Evolutionary conservation across 2,888 invertebrate genomes (phyloP).

Genomic region (Baccha elongata): DNA sequence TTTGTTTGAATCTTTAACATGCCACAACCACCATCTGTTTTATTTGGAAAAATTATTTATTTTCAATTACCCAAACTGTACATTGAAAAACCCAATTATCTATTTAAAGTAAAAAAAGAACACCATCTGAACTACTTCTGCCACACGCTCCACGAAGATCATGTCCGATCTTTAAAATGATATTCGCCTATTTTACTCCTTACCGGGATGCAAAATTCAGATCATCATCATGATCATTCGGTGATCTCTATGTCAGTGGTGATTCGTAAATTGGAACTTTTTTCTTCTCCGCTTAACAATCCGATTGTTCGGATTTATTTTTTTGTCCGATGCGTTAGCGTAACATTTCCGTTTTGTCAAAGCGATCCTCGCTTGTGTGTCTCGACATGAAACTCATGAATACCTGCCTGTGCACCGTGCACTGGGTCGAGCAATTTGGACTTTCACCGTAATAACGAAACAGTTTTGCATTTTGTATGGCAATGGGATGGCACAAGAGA

Average conservation of each 20-base stretch:
- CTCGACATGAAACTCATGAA: conserved; percentile 61
- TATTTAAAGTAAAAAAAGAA: no score
- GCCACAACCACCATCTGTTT: neutral
- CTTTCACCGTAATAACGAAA: conserved; percentile 71
- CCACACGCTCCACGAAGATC: conserved; percentile 25
- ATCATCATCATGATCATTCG: conserved; percentile 59
- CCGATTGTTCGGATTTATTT: conserved; percentile 34
- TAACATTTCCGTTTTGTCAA: conserved; percentile 66
- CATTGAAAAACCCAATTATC: conserved; percentile 34
- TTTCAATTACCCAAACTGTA: neutral
- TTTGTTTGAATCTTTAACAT: no score
- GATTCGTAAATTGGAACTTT: conserved; percentile 68
- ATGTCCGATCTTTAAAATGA: conserved; percentile 21
- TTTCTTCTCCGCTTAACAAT: conserved; percentile 38
- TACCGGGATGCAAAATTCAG: conserved; percentile 12
- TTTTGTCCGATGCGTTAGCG: conserved; percentile 39
- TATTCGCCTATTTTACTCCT: conserved; percentile 19
- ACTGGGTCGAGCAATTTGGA: conserved; percentile 56
- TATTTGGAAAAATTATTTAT: neutral
- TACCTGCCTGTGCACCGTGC: conserved; percentile 36
- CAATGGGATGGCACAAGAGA: conserved; percentile 28
- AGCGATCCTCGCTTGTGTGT: conserved; percentile 22
- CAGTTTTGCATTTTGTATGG: conserved; percentile 56
- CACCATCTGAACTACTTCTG: conserved; percentile 53
- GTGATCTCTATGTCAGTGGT: conserved; percentile 67